Evolutionary conservation across 1,140 invertebrate genomes (phyloP).

Genomic region (Venturia canescens): DNA sequence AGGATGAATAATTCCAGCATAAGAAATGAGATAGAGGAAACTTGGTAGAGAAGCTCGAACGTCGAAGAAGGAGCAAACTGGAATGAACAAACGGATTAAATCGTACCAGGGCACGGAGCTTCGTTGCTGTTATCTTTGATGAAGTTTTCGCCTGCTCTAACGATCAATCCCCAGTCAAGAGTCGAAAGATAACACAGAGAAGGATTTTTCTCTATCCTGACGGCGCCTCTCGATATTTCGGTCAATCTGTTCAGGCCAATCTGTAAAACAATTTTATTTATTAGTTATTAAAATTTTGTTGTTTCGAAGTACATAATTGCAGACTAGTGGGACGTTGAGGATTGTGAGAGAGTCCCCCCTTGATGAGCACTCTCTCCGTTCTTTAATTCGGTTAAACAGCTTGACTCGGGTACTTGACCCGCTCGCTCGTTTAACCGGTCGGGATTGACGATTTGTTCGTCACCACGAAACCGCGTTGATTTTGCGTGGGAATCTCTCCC

Average conservation of each 20-base stretch:
- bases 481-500: slow-evolving; percentile 63
- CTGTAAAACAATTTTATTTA: slow-evolving; percentile 65
- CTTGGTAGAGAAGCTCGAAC: too few species aligned
- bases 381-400: slow-evolving; percentile 53
- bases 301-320: background rate
- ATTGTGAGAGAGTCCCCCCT: slow-evolving; percentile 14
- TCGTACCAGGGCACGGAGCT: slow-evolving; percentile 57
- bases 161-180: slow-evolving; percentile 84
- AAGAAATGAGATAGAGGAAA: too few species aligned
- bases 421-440: slow-evolving; percentile 52
- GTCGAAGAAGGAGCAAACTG: background rate
- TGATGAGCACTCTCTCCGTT: slow-evolving; percentile 21
- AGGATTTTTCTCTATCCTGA: slow-evolving; percentile 85
- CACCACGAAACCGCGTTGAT: slow-evolving; percentile 56
- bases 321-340: background rate
- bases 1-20: too few species aligned
- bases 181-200: slow-evolving; percentile 85
- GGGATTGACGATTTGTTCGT: slow-evolving; percentile 42
- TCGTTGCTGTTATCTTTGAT: slow-evolving; percentile 70
- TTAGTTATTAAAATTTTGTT: slow-evolving; percentile 15
- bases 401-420: slow-evolving; percentile 54
- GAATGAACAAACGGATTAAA: slow-evolving; percentile 32
- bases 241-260: slow-evolving; percentile 83
- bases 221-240: slow-evolving; percentile 82
- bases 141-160: slow-evolving; percentile 73